A percentile compares a stretch with the other conserved stretches of the same genome.
These are phyloP conservation scores for Trissolcus japonicus DNA, from an alignment of 2,888 invertebrate genomes.

Conservation along the genomic window DNA sequence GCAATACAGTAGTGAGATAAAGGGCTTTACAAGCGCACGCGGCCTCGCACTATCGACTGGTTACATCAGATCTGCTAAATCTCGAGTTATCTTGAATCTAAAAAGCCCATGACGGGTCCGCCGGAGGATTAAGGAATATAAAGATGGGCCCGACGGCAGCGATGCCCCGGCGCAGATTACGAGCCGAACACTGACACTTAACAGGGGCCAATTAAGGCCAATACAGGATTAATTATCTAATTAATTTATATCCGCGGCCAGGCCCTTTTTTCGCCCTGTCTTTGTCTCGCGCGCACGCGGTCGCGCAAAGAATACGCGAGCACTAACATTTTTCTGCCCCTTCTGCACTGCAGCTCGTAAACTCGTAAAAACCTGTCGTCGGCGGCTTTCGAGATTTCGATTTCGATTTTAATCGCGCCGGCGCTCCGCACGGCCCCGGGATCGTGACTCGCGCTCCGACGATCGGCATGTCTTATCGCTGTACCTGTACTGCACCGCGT, in stretches of 20 bases:
- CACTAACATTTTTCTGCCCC: constrained; percentile 23
- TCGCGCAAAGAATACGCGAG: background rate
- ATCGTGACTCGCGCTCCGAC: constrained; percentile 50
- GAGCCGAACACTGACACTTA: constrained; percentile 71
- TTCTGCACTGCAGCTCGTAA: constrained; percentile 44
- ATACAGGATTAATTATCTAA: constrained; percentile 76
- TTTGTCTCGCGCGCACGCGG: constrained; percentile 23
- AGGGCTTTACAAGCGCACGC: constrained; percentile 63
- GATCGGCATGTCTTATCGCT: constrained; percentile 48
- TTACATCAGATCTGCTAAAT: constrained; percentile 74
- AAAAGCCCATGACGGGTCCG: constrained; percentile 68
- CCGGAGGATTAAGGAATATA: constrained; percentile 48
- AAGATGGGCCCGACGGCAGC: constrained; percentile 54
- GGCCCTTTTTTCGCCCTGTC: constrained; percentile 20
- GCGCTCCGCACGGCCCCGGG: constrained; percentile 32
- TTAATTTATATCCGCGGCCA: constrained; percentile 72
- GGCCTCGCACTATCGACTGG: constrained; percentile 65
- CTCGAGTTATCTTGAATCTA: constrained; percentile 73
- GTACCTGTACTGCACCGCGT: constrained; percentile 4
- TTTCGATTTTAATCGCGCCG: constrained; percentile 60
- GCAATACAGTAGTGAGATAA: constrained; percentile 38
- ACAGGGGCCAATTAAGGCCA: constrained; percentile 75
- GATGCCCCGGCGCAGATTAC: constrained; percentile 65
- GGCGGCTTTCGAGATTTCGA: constrained; percentile 59
- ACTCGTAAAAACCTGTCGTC: constrained; percentile 54